Evolutionary conservation across 2,113 vertebrate species (phyloP), one percentile per base, ranked within the genome.

Genomic region (Sinocyclocheilus rhinocerous): DNA sequence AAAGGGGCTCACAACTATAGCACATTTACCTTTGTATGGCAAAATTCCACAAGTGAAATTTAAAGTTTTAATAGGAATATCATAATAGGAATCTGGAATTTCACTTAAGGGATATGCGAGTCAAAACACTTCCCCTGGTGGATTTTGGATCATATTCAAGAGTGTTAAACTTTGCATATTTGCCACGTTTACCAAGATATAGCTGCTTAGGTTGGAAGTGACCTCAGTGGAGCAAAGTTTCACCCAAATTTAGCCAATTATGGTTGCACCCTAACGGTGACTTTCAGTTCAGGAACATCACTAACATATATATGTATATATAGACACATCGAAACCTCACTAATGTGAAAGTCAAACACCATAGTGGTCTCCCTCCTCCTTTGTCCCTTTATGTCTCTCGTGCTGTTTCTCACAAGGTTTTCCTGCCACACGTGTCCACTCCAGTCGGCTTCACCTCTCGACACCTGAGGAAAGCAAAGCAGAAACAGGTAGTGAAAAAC

Each of bases 401-500:
- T 6, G 11, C 29, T n/a, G 12, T 79, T 52, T 85, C 61, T 70
- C n/a, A 12, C 18, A 26, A 85, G 88, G 82, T 72, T 82, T 89
- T 89, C 78, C 88, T 89, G 78, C 50, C 85, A 86, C 85, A 86
- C 82, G 78, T 42, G 36, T 83, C 84, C 80, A 80, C 59, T 84
- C 67, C 69, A 89, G 84, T 86, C 69, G 11, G 69, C 52, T 48
- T 65, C 72, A 77, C 50, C 79, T 83, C 73, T 80, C 39, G 72
- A 65, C 85, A 90, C 85, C 89, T 88, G 89, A 89, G 84, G 33
- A 81, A 70, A 29, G 80, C 77, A 86, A 78, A 84, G 72, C 70
- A 88, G 81, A 88, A 90, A 88, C 83, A 75, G 89, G 89, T 90
- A 90, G 89, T 90, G 85, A 90, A 79, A 90, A 90, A 82, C 89